Percentiles rank a stretch among this genome's conserved stretches.
phyloP scores from a whole-genome alignment of 2,888 invertebrate species.

The Plagiodera versicolora region DNA sequence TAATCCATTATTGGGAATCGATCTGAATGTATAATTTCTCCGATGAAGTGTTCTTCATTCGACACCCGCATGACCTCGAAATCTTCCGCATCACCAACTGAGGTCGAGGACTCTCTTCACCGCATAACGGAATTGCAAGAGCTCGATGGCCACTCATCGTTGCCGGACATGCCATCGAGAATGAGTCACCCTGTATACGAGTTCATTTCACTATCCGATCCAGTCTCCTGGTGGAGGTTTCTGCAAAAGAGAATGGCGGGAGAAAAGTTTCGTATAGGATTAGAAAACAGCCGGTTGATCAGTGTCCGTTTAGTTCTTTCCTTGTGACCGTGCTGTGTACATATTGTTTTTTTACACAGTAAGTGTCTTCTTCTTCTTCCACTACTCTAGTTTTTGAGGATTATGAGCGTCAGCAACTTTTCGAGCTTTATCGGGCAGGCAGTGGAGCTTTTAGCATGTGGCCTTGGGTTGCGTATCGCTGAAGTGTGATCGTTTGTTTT shows the following conservation, averaged over 20 bases:
- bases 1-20: too few species aligned
- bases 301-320: slow-evolving; percentile 51
- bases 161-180: slow-evolving; percentile 1
- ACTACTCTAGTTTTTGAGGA: slow-evolving; percentile 22
- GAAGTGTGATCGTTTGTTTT: slow-evolving; percentile 11
- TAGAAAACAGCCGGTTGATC: slow-evolving; percentile 52
- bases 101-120: slow-evolving; percentile 8
- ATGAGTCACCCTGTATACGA: slow-evolving; percentile 33
- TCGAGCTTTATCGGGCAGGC: slow-evolving; percentile 16
- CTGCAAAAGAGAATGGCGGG: slow-evolving; percentile 50
- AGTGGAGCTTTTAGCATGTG: slow-evolving; percentile 18
- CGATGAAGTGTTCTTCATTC: too few species aligned
- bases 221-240: slow-evolving; percentile 46
- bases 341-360: slow-evolving; percentile 40
- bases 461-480: slow-evolving; percentile 16
- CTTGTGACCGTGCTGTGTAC: slow-evolving; percentile 51
- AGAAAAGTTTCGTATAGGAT: slow-evolving; percentile 51
- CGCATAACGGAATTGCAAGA: slow-evolving; percentile 2
- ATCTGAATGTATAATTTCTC: too few species aligned
- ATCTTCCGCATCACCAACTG: neutral
- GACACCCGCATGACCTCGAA: neutral
- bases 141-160: neutral
- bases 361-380: slow-evolving; percentile 37
- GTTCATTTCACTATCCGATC: slow-evolving; percentile 41
- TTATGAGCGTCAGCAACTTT: slow-evolving; percentile 17